phyloP scores from a whole-genome alignment of 2,797 vertebrate species.

The Hypotaenidia okinawae region DNA sequence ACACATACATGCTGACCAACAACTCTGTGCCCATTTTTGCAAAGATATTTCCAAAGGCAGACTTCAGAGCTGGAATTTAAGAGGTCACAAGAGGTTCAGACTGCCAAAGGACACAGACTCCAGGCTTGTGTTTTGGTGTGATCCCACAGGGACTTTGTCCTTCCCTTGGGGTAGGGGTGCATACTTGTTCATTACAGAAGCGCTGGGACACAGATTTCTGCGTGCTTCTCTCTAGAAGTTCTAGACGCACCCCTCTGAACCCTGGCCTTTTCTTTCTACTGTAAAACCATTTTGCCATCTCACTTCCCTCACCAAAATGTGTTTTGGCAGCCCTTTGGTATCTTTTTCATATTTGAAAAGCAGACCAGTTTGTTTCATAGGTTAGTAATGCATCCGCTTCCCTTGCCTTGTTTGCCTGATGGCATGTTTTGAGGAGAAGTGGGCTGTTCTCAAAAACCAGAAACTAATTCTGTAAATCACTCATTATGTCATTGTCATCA shows the following conservation, averaged over 20 bases:
- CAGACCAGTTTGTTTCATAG: background rate
- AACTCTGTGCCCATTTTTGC: background rate
- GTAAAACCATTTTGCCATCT: background rate
- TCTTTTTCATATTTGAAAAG: constrained; percentile 9
- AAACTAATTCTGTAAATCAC: background rate
- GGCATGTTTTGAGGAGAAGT: background rate
- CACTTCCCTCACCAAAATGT: background rate
- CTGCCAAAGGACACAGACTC: background rate
- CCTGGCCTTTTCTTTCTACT: background rate
- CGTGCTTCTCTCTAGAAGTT: background rate
- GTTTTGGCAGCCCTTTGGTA: background rate
- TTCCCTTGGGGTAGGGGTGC: background rate
- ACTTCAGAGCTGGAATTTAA: background rate
- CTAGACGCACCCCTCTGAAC: background rate
- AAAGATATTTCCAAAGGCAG: background rate
- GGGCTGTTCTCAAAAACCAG: background rate
- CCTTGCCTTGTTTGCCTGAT: background rate
- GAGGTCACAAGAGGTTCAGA: background rate
- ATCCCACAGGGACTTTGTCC: background rate
- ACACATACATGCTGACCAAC: rapidly evolving
- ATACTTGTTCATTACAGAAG: background rate
- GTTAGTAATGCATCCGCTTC: background rate
- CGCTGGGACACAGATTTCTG: background rate
- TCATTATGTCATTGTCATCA: background rate
- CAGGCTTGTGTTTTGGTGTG: background rate